Evolutionary conservation across 1,140 invertebrate genomes (phyloP).

Genomic region (Danaus melanippus): DNA sequence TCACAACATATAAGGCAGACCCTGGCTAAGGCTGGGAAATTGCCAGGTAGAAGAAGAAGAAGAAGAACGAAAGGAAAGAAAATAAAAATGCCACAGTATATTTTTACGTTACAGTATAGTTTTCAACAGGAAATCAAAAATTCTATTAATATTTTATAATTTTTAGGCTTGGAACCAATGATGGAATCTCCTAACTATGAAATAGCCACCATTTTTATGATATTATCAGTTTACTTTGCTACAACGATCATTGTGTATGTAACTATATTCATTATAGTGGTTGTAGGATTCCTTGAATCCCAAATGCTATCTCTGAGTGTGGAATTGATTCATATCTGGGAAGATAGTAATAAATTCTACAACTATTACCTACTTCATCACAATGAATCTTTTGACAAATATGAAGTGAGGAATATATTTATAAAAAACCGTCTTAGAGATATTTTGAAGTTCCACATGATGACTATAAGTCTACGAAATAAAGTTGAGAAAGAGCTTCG

Average conservation of each 20-base stretch:
- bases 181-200: constrained; percentile 35
- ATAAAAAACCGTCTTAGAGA: constrained; percentile 28
- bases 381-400: not conserved
- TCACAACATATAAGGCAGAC: too few relatives aligned
- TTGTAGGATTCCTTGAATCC: constrained; percentile 39
- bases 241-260: constrained; percentile 25
- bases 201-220: constrained; percentile 26
- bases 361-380: not conserved
- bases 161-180: constrained; percentile 11
- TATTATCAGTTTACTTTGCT: constrained; percentile 18
- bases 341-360: constrained; percentile 21
- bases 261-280: constrained; percentile 31
- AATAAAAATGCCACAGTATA: too few relatives aligned
- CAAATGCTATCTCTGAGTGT: constrained; percentile 35
- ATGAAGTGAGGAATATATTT: constrained; percentile 1
- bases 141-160: too few relatives aligned
- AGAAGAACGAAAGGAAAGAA: too few relatives aligned
- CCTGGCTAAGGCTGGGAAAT: too few relatives aligned
- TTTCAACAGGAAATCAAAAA: too few relatives aligned
- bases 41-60: too few relatives aligned
- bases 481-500: too few relatives aligned
- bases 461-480: constrained; percentile 26
- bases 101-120: too few relatives aligned
- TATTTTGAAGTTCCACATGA: constrained; percentile 29
- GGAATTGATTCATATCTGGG: constrained; percentile 36